phyloP scores from a whole-genome alignment of 2,888 invertebrate species.

The Troides helena region DNA sequence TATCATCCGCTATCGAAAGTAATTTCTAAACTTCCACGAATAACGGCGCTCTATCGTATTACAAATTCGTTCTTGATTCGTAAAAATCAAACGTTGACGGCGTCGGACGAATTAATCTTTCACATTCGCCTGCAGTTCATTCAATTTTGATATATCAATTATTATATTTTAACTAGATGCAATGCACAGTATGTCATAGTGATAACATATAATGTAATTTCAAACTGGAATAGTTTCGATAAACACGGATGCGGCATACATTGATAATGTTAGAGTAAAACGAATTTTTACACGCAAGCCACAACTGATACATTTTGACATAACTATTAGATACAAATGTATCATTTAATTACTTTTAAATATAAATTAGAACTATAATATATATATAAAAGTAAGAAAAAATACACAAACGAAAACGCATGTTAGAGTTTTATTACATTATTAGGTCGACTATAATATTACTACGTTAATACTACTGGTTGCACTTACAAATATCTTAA shows the following conservation, averaged over 20 bases:
- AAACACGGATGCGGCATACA: conserved; percentile 21
- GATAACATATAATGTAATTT: conserved; percentile 11
- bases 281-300: not conserved
- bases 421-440: not conserved
- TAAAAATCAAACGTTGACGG: conserved; percentile 69
- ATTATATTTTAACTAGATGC: not conserved
- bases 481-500: not conserved
- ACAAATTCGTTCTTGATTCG: conserved; percentile 75
- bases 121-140: conserved; percentile 44
- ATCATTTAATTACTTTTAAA: too few relatives aligned
- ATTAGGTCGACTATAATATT: not conserved
- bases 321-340: not conserved
- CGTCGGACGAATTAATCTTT: conserved; percentile 42
- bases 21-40: conserved; percentile 67
- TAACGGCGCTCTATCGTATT: conserved; percentile 70
- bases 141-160: not conserved
- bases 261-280: conserved; percentile 14
- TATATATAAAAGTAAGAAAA: not conserved
- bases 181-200: not conserved
- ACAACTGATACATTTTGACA: not conserved
- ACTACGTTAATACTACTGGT: not conserved
- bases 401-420: not conserved
- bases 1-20: conserved; percentile 48
- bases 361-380: too few relatives aligned
- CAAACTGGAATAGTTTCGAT: conserved; percentile 8